Conservation (phyloP, 2,113 vertebrate species). For the Peromyscus polionotus region DNA sequence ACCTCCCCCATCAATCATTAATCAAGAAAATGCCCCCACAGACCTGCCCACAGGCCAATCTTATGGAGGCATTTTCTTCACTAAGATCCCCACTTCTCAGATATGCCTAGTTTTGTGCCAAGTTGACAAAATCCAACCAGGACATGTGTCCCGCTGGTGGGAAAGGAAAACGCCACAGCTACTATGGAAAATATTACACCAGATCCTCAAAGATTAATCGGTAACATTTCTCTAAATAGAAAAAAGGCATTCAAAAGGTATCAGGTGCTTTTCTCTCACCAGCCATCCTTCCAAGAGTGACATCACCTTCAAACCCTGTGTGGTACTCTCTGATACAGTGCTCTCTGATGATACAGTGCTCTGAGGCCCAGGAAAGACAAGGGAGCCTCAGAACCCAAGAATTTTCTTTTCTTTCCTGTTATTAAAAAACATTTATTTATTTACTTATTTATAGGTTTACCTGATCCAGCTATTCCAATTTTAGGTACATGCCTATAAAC, state of each 20-base stretch:
- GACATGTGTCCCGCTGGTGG: not conserved
- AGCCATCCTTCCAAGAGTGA: not conserved
- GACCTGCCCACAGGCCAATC: not conserved
- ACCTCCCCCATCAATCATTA: not conserved
- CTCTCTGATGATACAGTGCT: not conserved
- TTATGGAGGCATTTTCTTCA: not conserved
- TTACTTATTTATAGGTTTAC: not conserved
- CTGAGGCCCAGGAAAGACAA: not conserved
- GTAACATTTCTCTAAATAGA: not conserved
- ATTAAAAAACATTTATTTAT: not conserved
- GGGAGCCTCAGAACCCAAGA: not conserved
- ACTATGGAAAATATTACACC: not conserved
- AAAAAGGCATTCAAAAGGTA: not conserved
- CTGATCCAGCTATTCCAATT: slow-evolving; percentile 5
- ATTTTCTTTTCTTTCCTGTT: not conserved
- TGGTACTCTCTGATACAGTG: not conserved
- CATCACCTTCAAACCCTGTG: not conserved
- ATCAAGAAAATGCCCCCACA: not conserved
- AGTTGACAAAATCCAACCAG: not conserved
- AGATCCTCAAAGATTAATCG: not conserved
- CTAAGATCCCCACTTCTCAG: not conserved
- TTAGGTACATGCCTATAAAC: not conserved
- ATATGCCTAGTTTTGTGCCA: not conserved
- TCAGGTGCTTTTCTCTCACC: not conserved
- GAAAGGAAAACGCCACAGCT: not conserved